Evolutionary conservation across 1,140 invertebrate species (phyloP), one percentile per base, ranked within the genome.

Genomic region (Pomacea maculata): DNA sequence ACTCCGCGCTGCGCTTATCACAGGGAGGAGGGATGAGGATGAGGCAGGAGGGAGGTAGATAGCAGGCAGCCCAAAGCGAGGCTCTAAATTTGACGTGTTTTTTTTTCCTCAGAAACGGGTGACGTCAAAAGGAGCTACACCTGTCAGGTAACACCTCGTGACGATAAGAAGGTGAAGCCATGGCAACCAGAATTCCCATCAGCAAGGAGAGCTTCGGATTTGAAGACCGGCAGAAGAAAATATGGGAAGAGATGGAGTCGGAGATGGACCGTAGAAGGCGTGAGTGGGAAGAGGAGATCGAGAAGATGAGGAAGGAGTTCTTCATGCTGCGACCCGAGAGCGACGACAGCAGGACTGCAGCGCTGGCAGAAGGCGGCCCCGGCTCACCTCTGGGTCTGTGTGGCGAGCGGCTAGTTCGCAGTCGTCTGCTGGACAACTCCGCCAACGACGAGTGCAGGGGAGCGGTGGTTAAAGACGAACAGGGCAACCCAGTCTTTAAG

Each of bases 281-380:
- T 55, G 90, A 91, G 82, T 91, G 90, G 90, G 89, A 91, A 81
- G 84, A 86, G 17, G 90, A 91, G 74, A 89, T 91, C 19, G 89
- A 89, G 81, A 85, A 86, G 78, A 89, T 91, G 89, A 85, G 89
- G 81, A 88, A 85, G 72, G 90, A 90, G 76, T 91, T 91, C 83
- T 91, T 91, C 80, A 82, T 85, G 29, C 68, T 91, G 55, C 87
- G 86, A 78, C 89, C 90, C 6, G 77, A 52, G 7, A 61, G 52
- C 12, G 74, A 80, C 15, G 74, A 67, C 29, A 67, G 8, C 25
- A 63, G 71, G 1, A 15, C 65, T 9, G 68, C 65, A 10, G 74
- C 79, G 14, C 29, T 21, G 8, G 61, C 65, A 71, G 80, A 14
- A 67, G 65, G 19, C 79, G 82, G 29, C 19, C 45, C 63, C 25